Evolutionary conservation across 2,797 vertebrate genomes (phyloP), one percentile per base, ranked within the genome.

Genomic region (Sitta carolinensis): DNA sequence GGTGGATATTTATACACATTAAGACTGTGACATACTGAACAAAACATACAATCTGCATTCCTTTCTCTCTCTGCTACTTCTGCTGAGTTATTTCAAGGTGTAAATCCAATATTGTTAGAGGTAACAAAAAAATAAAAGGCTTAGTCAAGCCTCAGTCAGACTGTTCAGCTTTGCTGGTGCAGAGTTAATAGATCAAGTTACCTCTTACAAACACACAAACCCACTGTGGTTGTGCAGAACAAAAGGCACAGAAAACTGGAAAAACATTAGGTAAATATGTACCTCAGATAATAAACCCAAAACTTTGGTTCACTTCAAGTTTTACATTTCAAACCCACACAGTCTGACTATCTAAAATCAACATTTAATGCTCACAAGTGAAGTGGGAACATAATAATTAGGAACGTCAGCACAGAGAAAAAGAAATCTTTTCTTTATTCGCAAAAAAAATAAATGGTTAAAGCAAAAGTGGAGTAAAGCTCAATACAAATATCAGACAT

Each of bases 1-100:
- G 80, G 36, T 93, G 80, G 79, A 48, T 96, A 96, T 96, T 96
- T 95, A 95, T 91, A 95, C 78, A 91, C 54, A 91, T 87, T 79
- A 92, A 76, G 54, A 36, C 55, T 70, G 50, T 79, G 83, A 85
- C 80, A 96, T 80, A 79, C 75, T 84, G 80, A 93, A 94, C 48
- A 77, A 95, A 94, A 92, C 80, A 94, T 72, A 95, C 52, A 84
- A 43, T 47, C 63, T 74, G 67, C 75, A 93, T 89, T 95, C 58
- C 64, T 43, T 89, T 87, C 79, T 90, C 76, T 77, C 64, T 63
- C 79, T 90, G 66, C 77, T 92, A 40, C 78, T 83, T 96, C 86
- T 87, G 50, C 68, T 90, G 83, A 85, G 72, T 67, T 96, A 80
- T 88, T 94, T 57, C 77, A 87, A 91, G 59, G 82, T 83, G 89